phyloP scores from a whole-genome alignment of 2,888 invertebrate species.

The Leucoptera coffeella region DNA sequence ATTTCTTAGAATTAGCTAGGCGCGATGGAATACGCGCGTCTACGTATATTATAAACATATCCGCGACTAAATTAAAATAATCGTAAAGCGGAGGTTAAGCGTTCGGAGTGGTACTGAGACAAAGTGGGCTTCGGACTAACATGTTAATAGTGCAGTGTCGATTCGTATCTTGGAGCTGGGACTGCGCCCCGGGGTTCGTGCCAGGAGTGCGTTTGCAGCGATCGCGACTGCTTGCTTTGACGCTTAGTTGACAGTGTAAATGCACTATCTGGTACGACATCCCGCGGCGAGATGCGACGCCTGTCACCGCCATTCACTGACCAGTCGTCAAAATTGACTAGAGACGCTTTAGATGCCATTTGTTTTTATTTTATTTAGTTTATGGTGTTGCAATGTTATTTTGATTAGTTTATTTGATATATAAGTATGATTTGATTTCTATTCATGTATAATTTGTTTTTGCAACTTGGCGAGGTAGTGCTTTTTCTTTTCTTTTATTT shows the following conservation, averaged over 20 bases:
- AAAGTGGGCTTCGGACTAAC: no score
- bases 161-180: conserved; percentile 28
- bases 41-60: no score
- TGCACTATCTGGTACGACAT: conserved; percentile 99
- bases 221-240: conserved; percentile 43
- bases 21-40: no score
- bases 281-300: conserved; percentile 59
- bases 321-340: neutral
- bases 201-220: conserved; percentile 98
- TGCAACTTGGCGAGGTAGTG: no score
- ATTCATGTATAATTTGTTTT: no score
- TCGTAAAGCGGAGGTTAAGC: no score
- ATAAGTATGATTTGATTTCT: no score
- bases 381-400: conserved; percentile 1
- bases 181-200: conserved; percentile 79
- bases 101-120: no score
- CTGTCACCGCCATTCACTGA: conserved; percentile 11
- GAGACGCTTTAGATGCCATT: conserved; percentile 3
- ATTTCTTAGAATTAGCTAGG: no score
- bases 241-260: conserved; percentile 78
- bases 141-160: conserved; percentile 10
- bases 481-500: no score
- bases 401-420: conserved; percentile 7
- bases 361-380: conserved; percentile 4
- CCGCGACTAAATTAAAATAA: no score